Evolutionary conservation across 2,113 vertebrate genomes (phyloP).

Genomic region (Python bivittatus): DNA sequence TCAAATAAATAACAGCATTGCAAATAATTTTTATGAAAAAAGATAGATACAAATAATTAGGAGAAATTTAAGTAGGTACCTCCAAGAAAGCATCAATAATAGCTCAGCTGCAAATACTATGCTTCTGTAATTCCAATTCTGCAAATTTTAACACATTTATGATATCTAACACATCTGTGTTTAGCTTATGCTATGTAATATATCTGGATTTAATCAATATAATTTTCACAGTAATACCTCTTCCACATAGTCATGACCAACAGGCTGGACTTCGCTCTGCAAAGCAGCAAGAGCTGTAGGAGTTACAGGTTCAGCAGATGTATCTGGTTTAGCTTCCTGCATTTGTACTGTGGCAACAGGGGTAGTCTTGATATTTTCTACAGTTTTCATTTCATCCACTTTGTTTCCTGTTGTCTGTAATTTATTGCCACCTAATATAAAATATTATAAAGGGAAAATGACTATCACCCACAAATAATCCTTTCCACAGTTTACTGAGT

Average conservation of each 20-base stretch:
- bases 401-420: conserved; percentile 87
- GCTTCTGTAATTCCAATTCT: neutral
- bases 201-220: neutral
- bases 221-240: conserved; percentile 80
- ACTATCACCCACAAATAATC: neutral
- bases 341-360: conserved; percentile 69
- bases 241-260: conserved; percentile 97
- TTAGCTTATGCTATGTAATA: neutral
- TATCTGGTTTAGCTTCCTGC: conserved; percentile 82
- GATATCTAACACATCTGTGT: neutral
- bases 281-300: conserved; percentile 87
- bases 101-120: neutral
- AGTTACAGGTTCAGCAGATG: conserved; percentile 79
- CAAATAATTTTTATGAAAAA: neutral
- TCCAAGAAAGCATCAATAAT: neutral
- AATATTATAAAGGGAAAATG: conserved; percentile 35
- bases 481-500: neutral
- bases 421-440: conserved; percentile 87
- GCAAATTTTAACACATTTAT: neutral
- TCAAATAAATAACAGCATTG: neutral
- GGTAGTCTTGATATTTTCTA: conserved; percentile 78
- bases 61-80: neutral
- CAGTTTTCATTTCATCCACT: conserved; percentile 84
- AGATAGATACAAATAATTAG: neutral
- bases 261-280: conserved; percentile 96